Conservation (phyloP, 2,113 vertebrate genomes). For the Archocentrus centrarchus region DNA sequence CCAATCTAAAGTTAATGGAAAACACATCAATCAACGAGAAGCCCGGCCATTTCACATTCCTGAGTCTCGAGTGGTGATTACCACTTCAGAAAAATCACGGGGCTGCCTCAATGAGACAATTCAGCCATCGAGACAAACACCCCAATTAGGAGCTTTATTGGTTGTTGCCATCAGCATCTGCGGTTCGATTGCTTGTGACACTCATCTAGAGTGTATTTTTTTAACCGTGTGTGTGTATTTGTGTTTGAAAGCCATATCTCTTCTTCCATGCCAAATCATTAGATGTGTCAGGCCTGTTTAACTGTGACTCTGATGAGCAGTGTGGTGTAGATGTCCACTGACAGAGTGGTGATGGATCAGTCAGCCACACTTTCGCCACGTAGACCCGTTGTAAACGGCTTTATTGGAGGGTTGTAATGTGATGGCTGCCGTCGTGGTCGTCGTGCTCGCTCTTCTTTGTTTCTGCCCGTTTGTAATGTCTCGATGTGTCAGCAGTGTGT, state of each 20-base stretch:
- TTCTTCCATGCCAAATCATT: conserved; percentile 48
- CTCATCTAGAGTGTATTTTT: conserved; percentile 34
- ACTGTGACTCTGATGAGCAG: conserved; percentile 36
- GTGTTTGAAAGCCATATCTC: conserved; percentile 12
- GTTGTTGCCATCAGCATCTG: conserved; percentile 11
- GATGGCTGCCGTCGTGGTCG: conserved; percentile 26
- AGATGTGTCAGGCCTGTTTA: conserved; percentile 60
- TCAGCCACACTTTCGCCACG: conserved; percentile 29
- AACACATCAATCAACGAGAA: conserved; percentile 47
- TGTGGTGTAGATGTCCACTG: conserved; percentile 33
- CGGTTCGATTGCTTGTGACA: conserved; percentile 49
- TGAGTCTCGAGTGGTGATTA: conserved; percentile 33
- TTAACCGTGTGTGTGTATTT: conserved; percentile 8
- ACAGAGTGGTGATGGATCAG: conserved; percentile 57
- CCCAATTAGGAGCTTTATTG: conserved; percentile 47
- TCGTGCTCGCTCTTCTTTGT: neutral
- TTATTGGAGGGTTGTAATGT: conserved; percentile 19
- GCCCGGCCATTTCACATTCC: neutral
- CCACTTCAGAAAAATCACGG: conserved; percentile 43
- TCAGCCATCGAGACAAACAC: conserved; percentile 29
- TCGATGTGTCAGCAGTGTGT: neutral
- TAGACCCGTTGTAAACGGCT: conserved; percentile 46
- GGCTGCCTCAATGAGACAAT: conserved; percentile 30
- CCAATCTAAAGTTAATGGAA: conserved; percentile 43
- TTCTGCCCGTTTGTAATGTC: neutral